Conservation (phyloP, 2,797 vertebrate species). For the Sebastes nivosus region DNA sequence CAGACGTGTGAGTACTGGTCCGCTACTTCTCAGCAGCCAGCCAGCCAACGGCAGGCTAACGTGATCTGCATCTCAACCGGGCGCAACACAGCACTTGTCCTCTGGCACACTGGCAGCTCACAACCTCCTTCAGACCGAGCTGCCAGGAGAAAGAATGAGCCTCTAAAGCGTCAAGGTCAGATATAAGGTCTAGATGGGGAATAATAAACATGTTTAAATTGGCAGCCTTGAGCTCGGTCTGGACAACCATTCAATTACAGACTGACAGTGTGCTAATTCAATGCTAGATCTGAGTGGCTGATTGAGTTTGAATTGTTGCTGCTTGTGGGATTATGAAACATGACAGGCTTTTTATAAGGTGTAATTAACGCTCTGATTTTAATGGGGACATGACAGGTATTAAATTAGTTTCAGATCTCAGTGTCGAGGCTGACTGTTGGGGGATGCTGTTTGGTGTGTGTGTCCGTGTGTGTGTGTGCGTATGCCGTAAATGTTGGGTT, state of each 20-base stretch:
- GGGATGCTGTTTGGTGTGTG: slow-evolving; percentile 8
- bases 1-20: slow-evolving; percentile 61
- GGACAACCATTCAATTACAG: slow-evolving; percentile 65
- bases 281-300: slow-evolving; percentile 69
- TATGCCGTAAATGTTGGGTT: not conserved
- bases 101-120: slow-evolving; percentile 64
- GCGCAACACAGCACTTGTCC: slow-evolving; percentile 60
- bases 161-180: slow-evolving; percentile 69
- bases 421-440: slow-evolving; percentile 49
- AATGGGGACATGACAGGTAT: slow-evolving; percentile 86
- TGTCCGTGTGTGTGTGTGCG: not conserved
- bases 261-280: slow-evolving; percentile 67
- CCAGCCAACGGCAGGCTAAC: slow-evolving; percentile 60
- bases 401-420: slow-evolving; percentile 83
- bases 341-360: slow-evolving; percentile 86
- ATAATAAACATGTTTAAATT: slow-evolving; percentile 72
- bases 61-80: slow-evolving; percentile 77
- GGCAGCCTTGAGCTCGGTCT: slow-evolving; percentile 34
- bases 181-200: slow-evolving; percentile 56
- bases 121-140: slow-evolving; percentile 56
- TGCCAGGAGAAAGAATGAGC: slow-evolving; percentile 55
- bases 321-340: slow-evolving; percentile 82
- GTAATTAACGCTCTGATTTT: slow-evolving; percentile 85
- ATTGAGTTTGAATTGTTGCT: slow-evolving; percentile 80
- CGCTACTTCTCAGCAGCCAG: slow-evolving; percentile 59